Percentiles rank a stretch among this genome's conserved stretches.
These are phyloP conservation scores for Montipora capitata DNA, from an alignment of 92 coral and sea anemone genomes.

Conservation along the genomic window DNA sequence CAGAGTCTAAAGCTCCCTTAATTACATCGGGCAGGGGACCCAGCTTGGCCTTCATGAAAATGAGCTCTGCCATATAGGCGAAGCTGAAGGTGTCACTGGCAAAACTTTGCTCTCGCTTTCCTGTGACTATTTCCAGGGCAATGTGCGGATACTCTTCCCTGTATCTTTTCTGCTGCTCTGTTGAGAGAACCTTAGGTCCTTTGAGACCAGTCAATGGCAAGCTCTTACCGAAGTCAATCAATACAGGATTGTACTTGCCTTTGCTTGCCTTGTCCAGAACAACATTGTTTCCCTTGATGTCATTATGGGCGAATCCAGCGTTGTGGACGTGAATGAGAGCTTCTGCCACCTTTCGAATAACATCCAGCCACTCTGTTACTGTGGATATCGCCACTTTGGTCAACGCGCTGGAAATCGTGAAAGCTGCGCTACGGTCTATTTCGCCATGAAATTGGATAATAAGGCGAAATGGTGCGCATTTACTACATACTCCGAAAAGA, in stretches of 20 bases:
- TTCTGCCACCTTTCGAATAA: constrained; percentile 9
- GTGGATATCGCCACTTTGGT: not conserved
- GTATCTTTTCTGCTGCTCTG: not conserved
- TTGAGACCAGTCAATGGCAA: constrained; percentile 8
- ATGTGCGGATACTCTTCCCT: constrained; percentile 22
- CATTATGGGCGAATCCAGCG: constrained; percentile 15
- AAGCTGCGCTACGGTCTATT: not conserved
- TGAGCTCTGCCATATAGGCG: too few relatives aligned
- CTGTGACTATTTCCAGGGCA: too few relatives aligned
- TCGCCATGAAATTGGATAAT: constrained; percentile 44
- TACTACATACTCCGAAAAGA: constrained; percentile 46
- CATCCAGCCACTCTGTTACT: constrained; percentile 2
- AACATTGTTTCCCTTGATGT: constrained; percentile 29
- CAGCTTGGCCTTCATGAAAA: too few relatives aligned
- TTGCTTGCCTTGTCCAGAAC: constrained; percentile 6
- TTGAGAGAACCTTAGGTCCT: constrained; percentile 13
- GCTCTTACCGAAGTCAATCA: too few relatives aligned
- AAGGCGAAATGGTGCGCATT: constrained; percentile 4
- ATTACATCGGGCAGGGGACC: too few relatives aligned
- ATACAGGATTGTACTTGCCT: too few relatives aligned
- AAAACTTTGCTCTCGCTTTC: too few relatives aligned
- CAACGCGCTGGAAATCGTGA: constrained; percentile 19
- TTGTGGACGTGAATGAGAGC: constrained; percentile 17
- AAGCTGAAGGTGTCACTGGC: too few relatives aligned
- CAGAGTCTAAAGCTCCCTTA: too few relatives aligned